Percentiles rank a stretch among this genome's conserved stretches.
Conservation (phyloP, 2,797 vertebrate genomes). For the Tympanoctomys barrerae region DNA sequence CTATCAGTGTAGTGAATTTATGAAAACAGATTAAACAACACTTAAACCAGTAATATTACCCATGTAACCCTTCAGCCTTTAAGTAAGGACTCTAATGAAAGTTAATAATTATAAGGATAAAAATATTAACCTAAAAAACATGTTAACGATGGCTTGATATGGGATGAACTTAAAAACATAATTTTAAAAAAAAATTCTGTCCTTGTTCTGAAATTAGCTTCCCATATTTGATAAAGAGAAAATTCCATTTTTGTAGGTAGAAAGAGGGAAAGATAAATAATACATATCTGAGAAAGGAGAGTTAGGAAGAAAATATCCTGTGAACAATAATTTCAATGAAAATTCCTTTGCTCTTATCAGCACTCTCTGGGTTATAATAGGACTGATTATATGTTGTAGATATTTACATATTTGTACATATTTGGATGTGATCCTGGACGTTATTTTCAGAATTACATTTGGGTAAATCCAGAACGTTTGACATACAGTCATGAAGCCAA, state of each 20-base stretch:
- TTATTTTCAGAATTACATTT: background rate
- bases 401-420: background rate
- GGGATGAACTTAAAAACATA: background rate
- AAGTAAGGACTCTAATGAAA: background rate
- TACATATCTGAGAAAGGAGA: accelerated
- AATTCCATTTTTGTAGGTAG: background rate
- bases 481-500: background rate
- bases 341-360: background rate
- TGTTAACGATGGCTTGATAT: accelerated
- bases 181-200: background rate
- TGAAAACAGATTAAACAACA: background rate
- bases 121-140: background rate
- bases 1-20: too few relatives aligned
- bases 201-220: background rate
- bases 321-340: background rate
- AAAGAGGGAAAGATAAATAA: background rate
- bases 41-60: background rate
- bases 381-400: background rate
- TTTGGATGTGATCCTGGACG: background rate
- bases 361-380: background rate
- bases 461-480: background rate
- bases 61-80: background rate
- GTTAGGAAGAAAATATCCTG: background rate
- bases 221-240: background rate
- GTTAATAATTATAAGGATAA: background rate